These are phyloP conservation scores for Bubo bubo DNA, from an alignment of 2,113 vertebrate species.

Conservation along the genomic window DNA sequence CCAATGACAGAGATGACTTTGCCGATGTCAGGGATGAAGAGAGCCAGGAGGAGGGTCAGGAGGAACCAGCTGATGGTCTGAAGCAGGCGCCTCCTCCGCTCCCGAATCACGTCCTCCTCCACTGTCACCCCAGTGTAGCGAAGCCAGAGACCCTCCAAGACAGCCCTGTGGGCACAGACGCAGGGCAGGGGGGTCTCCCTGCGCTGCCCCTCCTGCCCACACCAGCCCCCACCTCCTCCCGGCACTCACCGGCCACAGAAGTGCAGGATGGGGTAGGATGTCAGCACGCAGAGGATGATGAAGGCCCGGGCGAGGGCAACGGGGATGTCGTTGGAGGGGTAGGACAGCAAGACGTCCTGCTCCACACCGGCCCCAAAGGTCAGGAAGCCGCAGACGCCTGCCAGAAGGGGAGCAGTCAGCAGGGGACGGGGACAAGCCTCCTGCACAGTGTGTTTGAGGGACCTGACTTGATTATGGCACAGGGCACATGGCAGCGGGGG, in stretches of 20 bases:
- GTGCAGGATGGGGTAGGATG: slow-evolving; percentile 95
- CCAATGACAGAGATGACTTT: slow-evolving; percentile 94
- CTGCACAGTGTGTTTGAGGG: neutral
- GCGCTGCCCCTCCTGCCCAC: neutral
- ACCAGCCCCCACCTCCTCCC: neutral
- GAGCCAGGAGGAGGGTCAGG: slow-evolving; percentile 88
- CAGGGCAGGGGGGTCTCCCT: neutral
- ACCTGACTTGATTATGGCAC: neutral
- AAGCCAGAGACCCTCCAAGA: slow-evolving; percentile 95
- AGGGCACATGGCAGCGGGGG: neutral
- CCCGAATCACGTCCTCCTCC: slow-evolving; percentile 88
- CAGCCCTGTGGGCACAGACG: slow-evolving; percentile 77
- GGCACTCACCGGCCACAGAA: slow-evolving; percentile 89
- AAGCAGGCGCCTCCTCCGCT: slow-evolving; percentile 83
- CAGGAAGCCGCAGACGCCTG: slow-evolving; percentile 94
- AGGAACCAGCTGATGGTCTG: slow-evolving; percentile 91
- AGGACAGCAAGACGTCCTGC: slow-evolving; percentile 93
- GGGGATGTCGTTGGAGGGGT: slow-evolving; percentile 89
- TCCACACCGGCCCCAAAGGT: slow-evolving; percentile 88
- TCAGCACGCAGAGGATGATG: slow-evolving; percentile 92
- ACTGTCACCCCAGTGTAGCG: slow-evolving; percentile 86
- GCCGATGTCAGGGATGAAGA: slow-evolving; percentile 96
- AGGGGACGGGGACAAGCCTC: neutral
- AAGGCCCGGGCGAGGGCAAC: slow-evolving; percentile 92
- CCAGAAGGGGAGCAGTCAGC: neutral